A percentile compares a stretch with the other conserved stretches of the same genome.
phyloP scores from a whole-genome alignment of 2,797 vertebrate species.

The Gymnocypris eckloni region DNA sequence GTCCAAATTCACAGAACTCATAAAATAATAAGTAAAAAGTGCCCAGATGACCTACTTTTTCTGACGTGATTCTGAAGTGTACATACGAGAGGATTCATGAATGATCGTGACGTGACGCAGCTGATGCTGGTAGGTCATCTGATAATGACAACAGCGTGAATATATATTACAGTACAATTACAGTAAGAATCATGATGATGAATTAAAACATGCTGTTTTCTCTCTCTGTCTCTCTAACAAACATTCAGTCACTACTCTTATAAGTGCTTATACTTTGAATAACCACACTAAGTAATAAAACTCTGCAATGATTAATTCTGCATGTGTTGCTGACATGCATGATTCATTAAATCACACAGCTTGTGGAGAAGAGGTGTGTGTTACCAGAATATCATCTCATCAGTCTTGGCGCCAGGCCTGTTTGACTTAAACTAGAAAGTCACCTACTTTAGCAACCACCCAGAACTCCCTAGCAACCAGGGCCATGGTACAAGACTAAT shows the following conservation, averaged over 20 bases:
- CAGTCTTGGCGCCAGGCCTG: not conserved
- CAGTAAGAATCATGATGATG: not conserved
- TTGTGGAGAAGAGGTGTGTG: slow-evolving; percentile 3
- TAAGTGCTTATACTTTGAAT: not conserved
- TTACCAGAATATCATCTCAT: slow-evolving; percentile 21
- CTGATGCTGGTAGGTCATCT: not conserved
- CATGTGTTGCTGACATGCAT: not conserved
- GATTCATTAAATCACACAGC: not conserved
- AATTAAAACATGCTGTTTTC: not conserved
- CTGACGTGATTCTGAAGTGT: too few relatives aligned
- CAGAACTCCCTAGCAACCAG: slow-evolving; percentile 21
- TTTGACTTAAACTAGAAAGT: not conserved
- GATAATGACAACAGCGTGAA: not conserved
- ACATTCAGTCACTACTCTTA: not conserved
- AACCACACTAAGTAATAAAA: not conserved
- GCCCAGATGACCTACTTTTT: too few relatives aligned
- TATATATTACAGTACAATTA: too few relatives aligned
- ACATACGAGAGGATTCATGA: too few relatives aligned
- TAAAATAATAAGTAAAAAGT: too few relatives aligned
- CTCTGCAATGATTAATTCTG: not conserved
- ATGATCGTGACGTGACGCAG: too few relatives aligned
- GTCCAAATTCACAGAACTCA: too few relatives aligned
- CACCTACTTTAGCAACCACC: not conserved
- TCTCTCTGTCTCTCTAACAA: not conserved
- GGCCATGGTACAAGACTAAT: not conserved